These are phyloP conservation scores for Lissonota sp. DNA, from an alignment of 2,888 invertebrate genomes.

Conservation along the genomic window DNA sequence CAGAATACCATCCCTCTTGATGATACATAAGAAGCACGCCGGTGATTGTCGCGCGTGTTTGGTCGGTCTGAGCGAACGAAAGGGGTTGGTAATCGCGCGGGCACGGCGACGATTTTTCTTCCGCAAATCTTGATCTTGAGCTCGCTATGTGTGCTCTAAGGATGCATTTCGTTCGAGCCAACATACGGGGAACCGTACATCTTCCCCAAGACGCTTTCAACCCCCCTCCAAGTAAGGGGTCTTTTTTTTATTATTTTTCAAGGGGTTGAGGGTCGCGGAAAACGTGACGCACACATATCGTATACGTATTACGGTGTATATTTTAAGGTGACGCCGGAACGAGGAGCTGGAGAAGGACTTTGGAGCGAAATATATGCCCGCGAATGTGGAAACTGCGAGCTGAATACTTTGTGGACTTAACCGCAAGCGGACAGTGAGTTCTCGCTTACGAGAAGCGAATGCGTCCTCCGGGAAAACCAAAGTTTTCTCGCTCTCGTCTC, in stretches of 20 bases:
- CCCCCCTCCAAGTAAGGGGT: background rate
- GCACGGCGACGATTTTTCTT: constrained; percentile 56
- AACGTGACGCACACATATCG: constrained; percentile 26
- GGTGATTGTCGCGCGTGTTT: constrained; percentile 30
- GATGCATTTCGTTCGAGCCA: constrained; percentile 52
- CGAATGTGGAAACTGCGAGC: constrained; percentile 44
- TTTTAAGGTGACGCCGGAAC: background rate
- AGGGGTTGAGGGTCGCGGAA: constrained; percentile 5
- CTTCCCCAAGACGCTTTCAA: constrained; percentile 48
- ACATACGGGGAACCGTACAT: constrained; percentile 54
- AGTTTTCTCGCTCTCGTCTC: constrained; percentile 36
- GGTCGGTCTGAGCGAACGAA: constrained; percentile 3
- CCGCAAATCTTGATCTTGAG: constrained; percentile 60
- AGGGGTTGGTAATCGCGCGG: constrained; percentile 44
- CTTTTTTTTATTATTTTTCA: no score
- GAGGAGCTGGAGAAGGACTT: constrained; percentile 1
- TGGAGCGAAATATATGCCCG: constrained; percentile 50
- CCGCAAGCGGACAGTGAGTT: constrained; percentile 8
- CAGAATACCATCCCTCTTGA: background rate
- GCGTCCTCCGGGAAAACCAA: constrained; percentile 12
- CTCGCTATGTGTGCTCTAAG: constrained; percentile 44
- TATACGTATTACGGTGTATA: constrained; percentile 30
- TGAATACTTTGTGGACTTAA: constrained; percentile 51
- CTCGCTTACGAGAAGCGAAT: background rate
- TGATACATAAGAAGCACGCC: background rate